Evolutionary conservation across 2,888 invertebrate species (phyloP).

Genomic region (Acanthosepion esculentum): DNA sequence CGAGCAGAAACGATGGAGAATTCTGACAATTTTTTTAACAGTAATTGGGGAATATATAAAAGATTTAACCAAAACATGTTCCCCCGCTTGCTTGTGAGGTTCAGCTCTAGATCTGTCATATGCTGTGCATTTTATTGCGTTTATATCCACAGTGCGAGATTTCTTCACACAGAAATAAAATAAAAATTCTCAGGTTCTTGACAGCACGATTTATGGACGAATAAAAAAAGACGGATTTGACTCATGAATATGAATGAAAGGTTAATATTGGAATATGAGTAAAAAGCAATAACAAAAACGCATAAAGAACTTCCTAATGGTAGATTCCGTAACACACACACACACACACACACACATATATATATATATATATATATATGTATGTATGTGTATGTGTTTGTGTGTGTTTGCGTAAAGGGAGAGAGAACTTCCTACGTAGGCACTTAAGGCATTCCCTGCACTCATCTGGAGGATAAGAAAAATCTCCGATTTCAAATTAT

Average conservation of each 20-base stretch:
- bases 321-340: not conserved
- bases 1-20: too few relatives aligned
- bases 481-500: too few relatives aligned
- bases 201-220: slow-evolving; percentile 3
- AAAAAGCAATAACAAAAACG: not conserved
- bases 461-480: too few relatives aligned
- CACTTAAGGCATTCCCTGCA: too few relatives aligned
- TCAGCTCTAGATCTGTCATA: not conserved
- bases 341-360: too few relatives aligned
- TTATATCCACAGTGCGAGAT: not conserved
- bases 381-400: too few relatives aligned
- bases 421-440: too few relatives aligned
- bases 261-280: not conserved
- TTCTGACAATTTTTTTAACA: too few relatives aligned
- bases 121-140: not conserved
- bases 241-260: slow-evolving; percentile 11
- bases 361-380: too few relatives aligned
- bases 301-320: not conserved
- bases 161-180: not conserved
- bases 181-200: not conserved
- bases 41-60: too few relatives aligned
- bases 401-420: too few relatives aligned
- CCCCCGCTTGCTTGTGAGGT: not conserved
- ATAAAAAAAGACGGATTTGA: slow-evolving; percentile 1
- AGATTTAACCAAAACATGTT: too few relatives aligned